These are phyloP conservation scores for Anniella stebbinsi DNA, from an alignment of 2,797 vertebrate genomes.

Conservation along the genomic window DNA sequence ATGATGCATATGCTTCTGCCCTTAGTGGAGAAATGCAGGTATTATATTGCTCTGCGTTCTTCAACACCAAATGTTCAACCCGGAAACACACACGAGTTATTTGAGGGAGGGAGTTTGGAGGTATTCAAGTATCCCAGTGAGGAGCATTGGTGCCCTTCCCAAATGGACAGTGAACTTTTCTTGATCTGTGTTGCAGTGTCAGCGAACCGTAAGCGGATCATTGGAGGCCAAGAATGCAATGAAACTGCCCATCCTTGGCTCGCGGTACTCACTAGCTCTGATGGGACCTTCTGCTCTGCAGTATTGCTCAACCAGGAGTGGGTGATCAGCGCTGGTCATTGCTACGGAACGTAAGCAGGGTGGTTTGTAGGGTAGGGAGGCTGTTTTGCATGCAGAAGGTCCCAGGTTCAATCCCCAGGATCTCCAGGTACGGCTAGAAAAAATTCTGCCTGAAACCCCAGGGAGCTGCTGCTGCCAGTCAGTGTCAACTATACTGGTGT, in stretches of 20 bases:
- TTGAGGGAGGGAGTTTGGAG: not conserved
- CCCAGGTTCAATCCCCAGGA: too few relatives aligned
- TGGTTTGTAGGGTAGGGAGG: too few relatives aligned
- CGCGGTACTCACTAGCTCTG: not conserved
- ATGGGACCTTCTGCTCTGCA: not conserved
- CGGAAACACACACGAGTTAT: not conserved
- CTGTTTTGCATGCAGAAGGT: too few relatives aligned
- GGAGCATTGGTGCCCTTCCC: not conserved
- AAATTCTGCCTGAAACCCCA: too few relatives aligned
- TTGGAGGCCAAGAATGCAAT: not conserved
- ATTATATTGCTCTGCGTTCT: not conserved
- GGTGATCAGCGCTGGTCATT: constrained; percentile 51
- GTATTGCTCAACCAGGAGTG: constrained; percentile 38
- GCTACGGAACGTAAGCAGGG: constrained; percentile 20
- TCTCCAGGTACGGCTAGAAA: too few relatives aligned
- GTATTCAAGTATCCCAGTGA: not conserved
- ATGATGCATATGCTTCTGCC: too few relatives aligned
- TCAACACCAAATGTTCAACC: not conserved
- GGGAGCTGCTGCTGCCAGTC: too few relatives aligned
- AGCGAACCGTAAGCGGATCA: not conserved
- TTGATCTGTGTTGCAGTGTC: not conserved
- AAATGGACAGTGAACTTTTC: not conserved
- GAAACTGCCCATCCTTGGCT: not conserved
- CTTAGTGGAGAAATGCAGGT: not conserved
- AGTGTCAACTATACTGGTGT: too few relatives aligned